phyloP scores from a whole-genome alignment of 1,140 invertebrate species.

The Meloidogyne exigua region DNA sequence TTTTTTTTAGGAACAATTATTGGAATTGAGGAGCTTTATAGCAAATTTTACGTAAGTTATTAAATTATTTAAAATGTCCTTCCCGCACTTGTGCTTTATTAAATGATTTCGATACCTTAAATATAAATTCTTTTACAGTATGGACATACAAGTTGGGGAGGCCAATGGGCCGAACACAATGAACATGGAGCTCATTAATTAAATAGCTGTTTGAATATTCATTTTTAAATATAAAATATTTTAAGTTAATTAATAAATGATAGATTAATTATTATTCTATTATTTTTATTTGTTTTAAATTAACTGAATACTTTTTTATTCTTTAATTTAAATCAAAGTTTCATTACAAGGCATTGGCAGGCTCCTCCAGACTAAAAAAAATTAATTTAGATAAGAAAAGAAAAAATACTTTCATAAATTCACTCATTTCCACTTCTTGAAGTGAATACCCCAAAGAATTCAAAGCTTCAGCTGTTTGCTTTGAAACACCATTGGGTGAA shows the following conservation, averaged over 20 bases:
- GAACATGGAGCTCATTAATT: not conserved
- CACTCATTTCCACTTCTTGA: constrained; percentile 60
- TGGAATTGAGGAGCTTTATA: not conserved
- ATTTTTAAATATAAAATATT: too few relatives aligned
- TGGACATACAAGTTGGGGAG: constrained; percentile 4
- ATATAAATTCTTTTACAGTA: not conserved
- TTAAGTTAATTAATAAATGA: not conserved
- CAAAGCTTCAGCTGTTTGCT: constrained; percentile 45
- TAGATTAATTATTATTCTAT: not conserved
- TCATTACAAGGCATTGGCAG: constrained; percentile 61
- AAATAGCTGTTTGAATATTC: not conserved
- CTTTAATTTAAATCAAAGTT: constrained; percentile 49
- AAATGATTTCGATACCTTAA: not conserved
- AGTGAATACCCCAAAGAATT: constrained; percentile 50
- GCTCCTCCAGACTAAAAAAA: constrained; percentile 54
- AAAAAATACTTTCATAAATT: constrained; percentile 56
- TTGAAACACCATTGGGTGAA: constrained; percentile 53
- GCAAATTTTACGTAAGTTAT: constrained; percentile 1
- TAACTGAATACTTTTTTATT: not conserved
- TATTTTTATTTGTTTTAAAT: not conserved
- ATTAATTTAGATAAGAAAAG: not conserved
- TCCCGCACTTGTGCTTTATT: too few relatives aligned
- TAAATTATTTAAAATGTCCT: too few relatives aligned
- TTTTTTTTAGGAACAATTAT: not conserved
- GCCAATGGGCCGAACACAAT: not conserved